Evolutionary conservation across 2,888 invertebrate species (phyloP).

Genomic region (Drosophila atroscutellata): DNA sequence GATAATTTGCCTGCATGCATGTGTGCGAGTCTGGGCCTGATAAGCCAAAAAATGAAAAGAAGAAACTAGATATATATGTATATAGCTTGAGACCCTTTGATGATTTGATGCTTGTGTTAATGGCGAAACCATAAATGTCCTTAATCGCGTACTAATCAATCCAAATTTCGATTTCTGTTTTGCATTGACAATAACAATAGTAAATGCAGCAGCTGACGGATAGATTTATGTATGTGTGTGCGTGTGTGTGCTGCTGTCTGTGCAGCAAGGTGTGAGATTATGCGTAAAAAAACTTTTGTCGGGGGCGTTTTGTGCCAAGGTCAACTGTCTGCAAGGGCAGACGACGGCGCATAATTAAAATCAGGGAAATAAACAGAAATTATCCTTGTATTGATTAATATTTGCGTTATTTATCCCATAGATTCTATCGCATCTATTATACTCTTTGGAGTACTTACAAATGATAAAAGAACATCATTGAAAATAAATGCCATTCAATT

Average conservation of each 20-base stretch:
- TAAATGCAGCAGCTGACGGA: conserved; percentile 28
- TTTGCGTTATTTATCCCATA: background rate
- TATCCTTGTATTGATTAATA: background rate
- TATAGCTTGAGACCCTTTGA: conserved; percentile 37
- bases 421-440: background rate
- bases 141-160: conserved; percentile 2
- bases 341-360: conserved; percentile 23
- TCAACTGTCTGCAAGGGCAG: conserved; percentile 69
- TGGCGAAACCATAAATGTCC: conserved; percentile 21
- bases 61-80: conserved; percentile 11
- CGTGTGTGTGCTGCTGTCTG: background rate
- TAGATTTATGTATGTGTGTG: background rate
- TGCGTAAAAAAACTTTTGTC: conserved; percentile 23
- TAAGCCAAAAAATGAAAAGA: conserved; percentile 20
- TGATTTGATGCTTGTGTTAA: conserved; percentile 66
- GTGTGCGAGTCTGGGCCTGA: conserved; percentile 23
- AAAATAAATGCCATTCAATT: background rate
- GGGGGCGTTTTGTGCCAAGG: conserved; percentile 66
- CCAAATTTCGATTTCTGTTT: conserved; percentile 13
- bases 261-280: conserved; percentile 24
- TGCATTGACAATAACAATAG: conserved; percentile 23
- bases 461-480: background rate
- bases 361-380: background rate
- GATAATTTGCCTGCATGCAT: conserved; percentile 71
- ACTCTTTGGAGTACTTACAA: background rate